Conservation (phyloP, 2,888 invertebrate genomes). For the Scaptomyza tumidula region DNA sequence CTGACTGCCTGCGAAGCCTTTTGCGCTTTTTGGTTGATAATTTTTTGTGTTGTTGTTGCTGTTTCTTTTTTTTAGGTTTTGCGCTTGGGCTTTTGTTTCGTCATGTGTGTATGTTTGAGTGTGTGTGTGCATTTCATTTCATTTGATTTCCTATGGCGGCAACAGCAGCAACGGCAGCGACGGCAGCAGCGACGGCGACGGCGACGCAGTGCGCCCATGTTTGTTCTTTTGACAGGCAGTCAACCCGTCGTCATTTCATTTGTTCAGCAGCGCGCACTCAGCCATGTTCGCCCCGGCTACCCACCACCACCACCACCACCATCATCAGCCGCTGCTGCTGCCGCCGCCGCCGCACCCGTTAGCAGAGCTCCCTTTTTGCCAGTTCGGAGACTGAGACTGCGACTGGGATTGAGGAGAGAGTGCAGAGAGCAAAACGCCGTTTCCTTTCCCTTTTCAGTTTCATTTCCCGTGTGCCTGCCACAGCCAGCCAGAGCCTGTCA, state of each 20-base stretch:
- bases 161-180: slow-evolving; percentile 43
- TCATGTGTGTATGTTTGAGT: slow-evolving; percentile 62
- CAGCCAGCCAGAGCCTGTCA: slow-evolving; percentile 68
- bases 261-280: slow-evolving; percentile 79
- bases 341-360: slow-evolving; percentile 53
- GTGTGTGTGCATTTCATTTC: slow-evolving; percentile 74
- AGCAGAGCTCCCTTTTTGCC: slow-evolving; percentile 40
- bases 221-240: slow-evolving; percentile 84
- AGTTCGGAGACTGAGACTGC: slow-evolving; percentile 11
- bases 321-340: slow-evolving; percentile 40
- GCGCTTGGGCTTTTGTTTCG: slow-evolving; percentile 75
- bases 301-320: slow-evolving; percentile 42
- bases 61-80: slow-evolving; percentile 54
- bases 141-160: slow-evolving; percentile 80
- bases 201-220: slow-evolving; percentile 80
- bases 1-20: slow-evolving; percentile 58
- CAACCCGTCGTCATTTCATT: slow-evolving; percentile 84
- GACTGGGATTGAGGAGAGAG: slow-evolving; percentile 18
- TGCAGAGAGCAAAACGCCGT: slow-evolving; percentile 73
- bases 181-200: slow-evolving; percentile 33
- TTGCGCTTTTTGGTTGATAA: slow-evolving; percentile 72
- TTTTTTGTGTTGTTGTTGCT: slow-evolving; percentile 51
- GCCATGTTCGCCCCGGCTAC: slow-evolving; percentile 63
- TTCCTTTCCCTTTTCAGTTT: slow-evolving; percentile 81
- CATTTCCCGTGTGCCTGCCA: slow-evolving; percentile 76